Conservation (phyloP, 2,888 invertebrate genomes). For the Pyralis farinalis region DNA sequence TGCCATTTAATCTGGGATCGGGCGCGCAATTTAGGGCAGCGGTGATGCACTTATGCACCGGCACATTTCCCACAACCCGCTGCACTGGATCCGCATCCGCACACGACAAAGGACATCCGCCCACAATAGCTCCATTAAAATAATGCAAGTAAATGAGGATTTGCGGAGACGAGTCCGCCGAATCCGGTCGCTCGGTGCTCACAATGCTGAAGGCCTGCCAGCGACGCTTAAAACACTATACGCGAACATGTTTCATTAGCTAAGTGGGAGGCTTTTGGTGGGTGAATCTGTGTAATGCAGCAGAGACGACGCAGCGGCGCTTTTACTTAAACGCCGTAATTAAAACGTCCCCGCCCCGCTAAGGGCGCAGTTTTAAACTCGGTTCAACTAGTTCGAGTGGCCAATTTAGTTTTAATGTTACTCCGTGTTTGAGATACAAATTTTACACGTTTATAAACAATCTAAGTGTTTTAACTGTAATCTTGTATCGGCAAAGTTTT, state of each 20-base stretch:
- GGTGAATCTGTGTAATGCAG: slow-evolving; percentile 79
- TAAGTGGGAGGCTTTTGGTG: slow-evolving; percentile 81
- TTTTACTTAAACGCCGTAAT: slow-evolving; percentile 79
- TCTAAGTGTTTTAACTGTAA: slow-evolving; percentile 1
- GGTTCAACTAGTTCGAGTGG: slow-evolving; percentile 68
- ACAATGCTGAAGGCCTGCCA: slow-evolving; percentile 57
- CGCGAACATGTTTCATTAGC: slow-evolving; percentile 82
- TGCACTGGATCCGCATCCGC: slow-evolving; percentile 58
- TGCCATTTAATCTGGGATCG: slow-evolving; percentile 52
- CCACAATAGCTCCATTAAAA: slow-evolving; percentile 81
- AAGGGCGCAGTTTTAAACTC: slow-evolving; percentile 75
- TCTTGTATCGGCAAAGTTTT: too few relatives aligned
- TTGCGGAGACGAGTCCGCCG: slow-evolving; percentile 71
- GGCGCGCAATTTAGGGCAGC: slow-evolving; percentile 60
- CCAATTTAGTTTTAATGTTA: slow-evolving; percentile 73
- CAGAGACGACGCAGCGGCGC: slow-evolving; percentile 70
- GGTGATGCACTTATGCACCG: slow-evolving; percentile 68
- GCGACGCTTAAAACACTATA: slow-evolving; percentile 73
- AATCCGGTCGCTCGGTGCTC: slow-evolving; percentile 56
- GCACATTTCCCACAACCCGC: slow-evolving; percentile 66
- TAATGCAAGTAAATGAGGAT: slow-evolving; percentile 81
- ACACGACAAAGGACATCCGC: slow-evolving; percentile 74
- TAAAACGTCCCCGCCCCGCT: slow-evolving; percentile 69
- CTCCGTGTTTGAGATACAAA: slow-evolving; percentile 53
- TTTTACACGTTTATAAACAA: slow-evolving; percentile 20